phyloP scores from a whole-genome alignment of 1,140 invertebrate genomes.

The Vanessa atalanta region DNA sequence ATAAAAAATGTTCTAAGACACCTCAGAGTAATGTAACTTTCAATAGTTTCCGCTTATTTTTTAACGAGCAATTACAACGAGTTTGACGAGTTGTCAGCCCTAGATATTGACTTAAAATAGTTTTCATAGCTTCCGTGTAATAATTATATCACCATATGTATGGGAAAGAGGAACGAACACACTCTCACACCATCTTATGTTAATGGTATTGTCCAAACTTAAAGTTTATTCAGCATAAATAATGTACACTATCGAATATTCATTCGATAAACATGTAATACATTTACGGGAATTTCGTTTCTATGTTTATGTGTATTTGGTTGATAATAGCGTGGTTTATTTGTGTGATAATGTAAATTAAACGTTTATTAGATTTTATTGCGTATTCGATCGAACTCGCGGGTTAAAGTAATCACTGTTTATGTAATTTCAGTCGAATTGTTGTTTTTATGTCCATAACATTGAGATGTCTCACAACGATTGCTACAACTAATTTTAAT shows the following conservation, averaged over 20 bases:
- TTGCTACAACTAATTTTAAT: too few species aligned
- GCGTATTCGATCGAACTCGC: constrained; percentile 8
- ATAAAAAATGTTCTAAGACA: too few species aligned
- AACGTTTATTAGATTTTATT: constrained; percentile 4
- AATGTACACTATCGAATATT: constrained; percentile 36
- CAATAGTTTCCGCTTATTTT: background rate
- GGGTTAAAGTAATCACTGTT: constrained; percentile 25
- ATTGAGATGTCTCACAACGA: constrained; percentile 8
- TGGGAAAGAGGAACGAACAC: constrained; percentile 47
- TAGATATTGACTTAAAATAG: constrained; percentile 22
- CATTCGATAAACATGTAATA: constrained; percentile 5
- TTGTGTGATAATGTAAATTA: background rate
- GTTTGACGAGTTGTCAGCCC: constrained; percentile 20
- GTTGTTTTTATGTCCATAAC: background rate
- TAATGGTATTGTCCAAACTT: constrained; percentile 47
- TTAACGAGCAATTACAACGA: constrained; percentile 19
- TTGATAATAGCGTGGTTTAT: constrained; percentile 17
- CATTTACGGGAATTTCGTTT: background rate
- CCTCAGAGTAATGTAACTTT: background rate
- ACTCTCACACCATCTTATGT: constrained; percentile 52
- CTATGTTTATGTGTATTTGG: background rate
- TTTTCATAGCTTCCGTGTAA: constrained; percentile 51
- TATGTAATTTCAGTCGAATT: constrained; percentile 6
- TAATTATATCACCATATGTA: constrained; percentile 52
- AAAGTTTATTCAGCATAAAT: constrained; percentile 37